Evolutionary conservation across 1,140 invertebrate genomes (phyloP).

Genomic region (Triops longicaudatus): DNA sequence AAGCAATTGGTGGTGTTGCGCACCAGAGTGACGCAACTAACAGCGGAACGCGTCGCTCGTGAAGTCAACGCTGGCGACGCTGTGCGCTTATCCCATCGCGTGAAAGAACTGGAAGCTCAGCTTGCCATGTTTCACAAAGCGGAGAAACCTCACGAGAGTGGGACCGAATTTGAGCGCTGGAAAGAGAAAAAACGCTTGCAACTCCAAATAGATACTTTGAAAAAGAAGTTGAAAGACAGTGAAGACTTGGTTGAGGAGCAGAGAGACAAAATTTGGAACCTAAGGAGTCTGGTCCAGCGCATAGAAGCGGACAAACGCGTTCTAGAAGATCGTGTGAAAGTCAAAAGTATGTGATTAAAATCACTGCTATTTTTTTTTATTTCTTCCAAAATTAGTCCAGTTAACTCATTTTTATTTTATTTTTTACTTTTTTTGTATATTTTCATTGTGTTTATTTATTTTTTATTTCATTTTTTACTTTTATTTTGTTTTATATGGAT

Average conservation of each 20-base stretch:
- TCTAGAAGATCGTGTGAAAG: constrained; percentile 18
- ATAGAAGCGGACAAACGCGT: constrained; percentile 22
- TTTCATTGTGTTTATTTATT: too few species aligned
- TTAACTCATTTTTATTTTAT: too few species aligned
- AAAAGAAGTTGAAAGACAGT: constrained; percentile 15
- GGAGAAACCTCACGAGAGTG: constrained; percentile 16
- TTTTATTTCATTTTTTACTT: too few species aligned
- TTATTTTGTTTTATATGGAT: too few species aligned
- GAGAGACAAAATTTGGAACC: neutral
- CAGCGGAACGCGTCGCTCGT: neutral
- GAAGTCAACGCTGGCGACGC: constrained; percentile 10
- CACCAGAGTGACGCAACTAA: constrained; percentile 21
- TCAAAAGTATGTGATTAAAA: constrained; percentile 16
- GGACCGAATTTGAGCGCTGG: constrained; percentile 20
- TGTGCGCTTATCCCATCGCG: constrained; percentile 19
- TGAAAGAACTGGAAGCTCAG: constrained; percentile 27
- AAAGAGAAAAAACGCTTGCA: constrained; percentile 23
- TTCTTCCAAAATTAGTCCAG: neutral
- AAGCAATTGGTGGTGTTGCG: constrained; percentile 23
- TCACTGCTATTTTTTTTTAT: neutral
- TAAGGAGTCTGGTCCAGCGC: neutral
- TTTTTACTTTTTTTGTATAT: neutral
- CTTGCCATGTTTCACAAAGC: constrained; percentile 24
- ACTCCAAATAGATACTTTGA: neutral
- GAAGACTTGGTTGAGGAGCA: constrained; percentile 16